Evolutionary conservation across 2,113 vertebrate genomes (phyloP).

Genomic region (Labeo rohita): DNA sequence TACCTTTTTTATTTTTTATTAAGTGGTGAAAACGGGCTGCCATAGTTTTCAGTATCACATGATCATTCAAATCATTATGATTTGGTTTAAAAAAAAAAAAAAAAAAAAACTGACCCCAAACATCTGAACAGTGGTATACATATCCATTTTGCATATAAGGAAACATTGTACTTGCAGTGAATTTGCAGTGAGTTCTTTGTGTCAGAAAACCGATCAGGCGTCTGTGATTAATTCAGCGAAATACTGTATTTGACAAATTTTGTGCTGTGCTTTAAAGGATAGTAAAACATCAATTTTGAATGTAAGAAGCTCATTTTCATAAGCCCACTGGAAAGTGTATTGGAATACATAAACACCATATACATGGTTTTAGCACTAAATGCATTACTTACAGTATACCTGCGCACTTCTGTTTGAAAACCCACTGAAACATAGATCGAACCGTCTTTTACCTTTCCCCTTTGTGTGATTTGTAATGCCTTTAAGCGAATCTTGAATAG

Average conservation of each 20-base stretch:
- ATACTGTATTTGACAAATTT: no score
- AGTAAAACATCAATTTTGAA: neutral
- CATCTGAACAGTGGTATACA: no score
- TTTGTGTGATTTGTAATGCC: conserved; percentile 37
- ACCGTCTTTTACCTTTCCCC: neutral
- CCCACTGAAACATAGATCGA: conserved; percentile 1
- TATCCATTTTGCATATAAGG: no score
- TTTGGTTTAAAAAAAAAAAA: neutral
- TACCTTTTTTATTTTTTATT: no score
- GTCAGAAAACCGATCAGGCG: no score
- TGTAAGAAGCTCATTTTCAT: neutral
- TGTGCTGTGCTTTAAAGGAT: no score
- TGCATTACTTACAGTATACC: neutral
- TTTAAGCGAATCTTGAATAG: conserved; percentile 44
- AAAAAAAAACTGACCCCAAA: no score
- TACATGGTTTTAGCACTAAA: neutral
- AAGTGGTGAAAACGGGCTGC: no score
- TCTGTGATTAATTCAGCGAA: no score
- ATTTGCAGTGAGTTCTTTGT: no score
- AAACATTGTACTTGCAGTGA: no score
- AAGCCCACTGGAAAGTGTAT: neutral
- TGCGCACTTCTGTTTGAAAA: neutral
- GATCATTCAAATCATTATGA: neutral
- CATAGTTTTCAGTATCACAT: neutral
- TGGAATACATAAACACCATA: neutral